Evolutionary conservation across 2,113 vertebrate genomes (phyloP), one percentile per base, ranked within the genome.

Genomic region (Plestiodon gilberti): DNA sequence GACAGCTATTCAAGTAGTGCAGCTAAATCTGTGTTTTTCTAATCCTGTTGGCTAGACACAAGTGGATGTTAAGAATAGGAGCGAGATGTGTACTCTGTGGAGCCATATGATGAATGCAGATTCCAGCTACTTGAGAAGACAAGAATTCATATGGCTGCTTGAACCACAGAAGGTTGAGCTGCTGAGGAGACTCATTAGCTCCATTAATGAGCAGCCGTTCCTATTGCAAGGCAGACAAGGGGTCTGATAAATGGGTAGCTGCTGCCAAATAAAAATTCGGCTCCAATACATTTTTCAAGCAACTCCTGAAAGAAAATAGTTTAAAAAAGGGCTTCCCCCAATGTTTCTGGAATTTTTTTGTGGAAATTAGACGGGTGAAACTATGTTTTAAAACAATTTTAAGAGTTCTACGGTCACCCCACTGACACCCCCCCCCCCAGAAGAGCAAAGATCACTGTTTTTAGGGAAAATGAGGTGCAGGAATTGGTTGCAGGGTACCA

Each of bases 1-100:
- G 15, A 0, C 30, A 0, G 18, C 0, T 0, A 89, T 69, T 85
- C 83, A 89, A 91, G 70, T 88, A 0, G 85, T 13, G 22, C n/a
- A 0, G 2, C 86, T 55, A 8, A 3, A 22, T 0, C 67, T 1
- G 48, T 0, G 1, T 4, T 17, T 0, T 22, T 0, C 20, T 23
- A 43, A 35, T 23, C 0, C 10, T 0, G 1, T 13, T 55, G 70
- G 33, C 1, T 86, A 25, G 2, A 3, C 0, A 0, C 57, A 30
- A 6, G 23, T 6, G 8, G 33, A 57, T 73, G 15, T n/a, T 71
- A 67, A 64, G 22, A 67, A 84, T 73, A 55, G 28, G 15, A 48
- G 8, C 33, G 59, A 28, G 38, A 28, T 69, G 33, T 38, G 33
- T 71, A 40, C 43, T 71, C 1, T 73, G 23, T 73, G 77, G 30